phyloP scores from a whole-genome alignment of 2,797 vertebrate genomes.

The Sciurus vulgaris region DNA sequence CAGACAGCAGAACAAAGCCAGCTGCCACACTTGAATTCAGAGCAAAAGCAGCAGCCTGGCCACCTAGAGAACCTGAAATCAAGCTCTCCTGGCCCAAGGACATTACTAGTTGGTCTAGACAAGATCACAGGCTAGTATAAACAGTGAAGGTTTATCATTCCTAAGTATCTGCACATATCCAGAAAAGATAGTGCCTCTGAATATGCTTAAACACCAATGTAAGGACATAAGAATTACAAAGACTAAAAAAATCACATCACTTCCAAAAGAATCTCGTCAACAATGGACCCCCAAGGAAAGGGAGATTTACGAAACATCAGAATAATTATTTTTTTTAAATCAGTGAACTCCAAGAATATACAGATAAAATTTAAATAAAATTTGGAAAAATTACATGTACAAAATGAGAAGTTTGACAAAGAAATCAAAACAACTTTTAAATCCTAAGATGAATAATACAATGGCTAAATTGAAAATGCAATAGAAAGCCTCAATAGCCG shows the following conservation, averaged over 20 bases:
- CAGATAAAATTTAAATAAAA: background rate
- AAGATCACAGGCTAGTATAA: background rate
- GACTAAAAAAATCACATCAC: background rate
- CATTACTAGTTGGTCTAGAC: background rate
- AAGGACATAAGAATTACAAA: background rate
- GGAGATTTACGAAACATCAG: background rate
- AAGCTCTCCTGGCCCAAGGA: background rate
- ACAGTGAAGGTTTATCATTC: background rate
- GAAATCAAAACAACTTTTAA: background rate
- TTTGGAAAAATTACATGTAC: background rate
- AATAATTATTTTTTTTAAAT: background rate
- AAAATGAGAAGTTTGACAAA: background rate
- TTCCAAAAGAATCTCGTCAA: background rate
- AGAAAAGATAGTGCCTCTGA: background rate
- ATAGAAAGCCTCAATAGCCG: background rate
- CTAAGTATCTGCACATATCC: background rate
- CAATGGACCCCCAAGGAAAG: background rate
- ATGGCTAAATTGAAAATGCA: background rate
- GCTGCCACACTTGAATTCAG: background rate
- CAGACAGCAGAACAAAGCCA: background rate
- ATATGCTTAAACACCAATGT: background rate
- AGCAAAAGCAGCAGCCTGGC: background rate
- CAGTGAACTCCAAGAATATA: background rate
- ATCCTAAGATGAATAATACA: background rate
- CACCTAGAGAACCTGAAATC: background rate